Conservation (phyloP, 2,113 vertebrate species). For the Nannobrachium achirus region DNA sequence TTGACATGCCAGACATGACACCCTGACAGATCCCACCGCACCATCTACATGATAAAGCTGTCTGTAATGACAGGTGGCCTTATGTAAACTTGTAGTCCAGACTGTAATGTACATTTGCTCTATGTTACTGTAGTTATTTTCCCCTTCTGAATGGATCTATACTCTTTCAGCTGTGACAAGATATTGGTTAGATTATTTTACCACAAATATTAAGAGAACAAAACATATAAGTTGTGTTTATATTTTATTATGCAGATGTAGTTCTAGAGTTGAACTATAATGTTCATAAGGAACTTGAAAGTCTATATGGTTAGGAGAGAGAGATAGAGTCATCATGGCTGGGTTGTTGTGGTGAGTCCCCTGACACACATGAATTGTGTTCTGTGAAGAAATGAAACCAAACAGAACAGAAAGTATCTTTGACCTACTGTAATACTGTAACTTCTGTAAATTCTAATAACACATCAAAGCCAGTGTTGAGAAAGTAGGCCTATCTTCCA, state of each 20-base stretch:
- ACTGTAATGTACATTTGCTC: neutral
- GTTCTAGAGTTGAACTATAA: neutral
- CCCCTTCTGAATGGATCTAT: neutral
- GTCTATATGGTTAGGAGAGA: neutral
- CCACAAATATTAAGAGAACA: too few relatives aligned
- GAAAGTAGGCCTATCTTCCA: conserved; percentile 24
- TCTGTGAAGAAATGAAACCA: conserved; percentile 7
- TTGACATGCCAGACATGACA: conserved; percentile 1
- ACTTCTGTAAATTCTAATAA: neutral
- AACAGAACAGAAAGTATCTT: neutral
- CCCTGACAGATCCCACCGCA: neutral
- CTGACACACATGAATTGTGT: conserved; percentile 14
- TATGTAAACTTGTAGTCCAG: neutral
- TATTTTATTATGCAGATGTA: neutral
- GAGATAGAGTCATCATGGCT: neutral
- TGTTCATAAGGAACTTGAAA: neutral
- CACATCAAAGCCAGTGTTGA: conserved; percentile 23
- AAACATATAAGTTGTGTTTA: neutral
- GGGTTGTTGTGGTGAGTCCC: neutral
- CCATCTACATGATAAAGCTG: neutral
- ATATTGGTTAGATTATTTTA: neutral
- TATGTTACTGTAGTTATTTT: neutral
- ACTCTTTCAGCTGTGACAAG: neutral
- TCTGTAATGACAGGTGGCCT: neutral
- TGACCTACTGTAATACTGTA: too few relatives aligned